Conservation (phyloP, 2,888 invertebrate species). For the Ischnus inquisitorius region DNA sequence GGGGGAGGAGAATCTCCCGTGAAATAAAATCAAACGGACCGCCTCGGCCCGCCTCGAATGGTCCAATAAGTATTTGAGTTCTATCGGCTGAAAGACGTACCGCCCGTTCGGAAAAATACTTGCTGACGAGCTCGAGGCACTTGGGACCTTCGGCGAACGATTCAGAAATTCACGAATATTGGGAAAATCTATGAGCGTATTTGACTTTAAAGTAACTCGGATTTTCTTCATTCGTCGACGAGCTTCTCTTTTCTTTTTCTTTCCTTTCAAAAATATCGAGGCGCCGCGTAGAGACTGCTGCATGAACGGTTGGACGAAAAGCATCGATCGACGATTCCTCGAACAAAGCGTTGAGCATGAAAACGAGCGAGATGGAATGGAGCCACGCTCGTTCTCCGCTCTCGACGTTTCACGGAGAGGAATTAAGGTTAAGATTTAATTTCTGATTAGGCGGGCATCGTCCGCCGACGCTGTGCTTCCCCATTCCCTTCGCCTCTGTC, state of each 20-base stretch:
- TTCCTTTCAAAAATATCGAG: neutral
- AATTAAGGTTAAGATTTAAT: constrained; percentile 84
- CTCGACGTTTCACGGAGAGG: constrained; percentile 53
- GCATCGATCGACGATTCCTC: constrained; percentile 71
- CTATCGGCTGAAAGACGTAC: constrained; percentile 59
- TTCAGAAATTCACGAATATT: constrained; percentile 3
- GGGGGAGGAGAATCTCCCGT: constrained; percentile 77
- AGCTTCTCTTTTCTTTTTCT: neutral
- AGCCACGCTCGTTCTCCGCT: constrained; percentile 20
- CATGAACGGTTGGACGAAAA: neutral
- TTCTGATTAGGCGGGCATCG: constrained; percentile 82
- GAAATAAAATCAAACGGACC: constrained; percentile 80
- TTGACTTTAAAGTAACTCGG: neutral
- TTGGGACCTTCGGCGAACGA: neutral
- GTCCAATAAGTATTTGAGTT: constrained; percentile 74
- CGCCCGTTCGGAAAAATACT: constrained; percentile 21
- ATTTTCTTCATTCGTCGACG: neutral
- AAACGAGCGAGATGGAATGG: constrained; percentile 1
- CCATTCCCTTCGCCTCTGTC: constrained; percentile 24
- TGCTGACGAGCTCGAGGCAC: constrained; percentile 32
- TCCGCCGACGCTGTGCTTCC: constrained; percentile 46
- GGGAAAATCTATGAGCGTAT: constrained; percentile 4
- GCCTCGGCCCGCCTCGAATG: constrained; percentile 73
- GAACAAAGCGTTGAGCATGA: constrained; percentile 21
- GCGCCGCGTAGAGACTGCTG: neutral